Base-by-base conservation (phyloP, 2,797 vertebrate genomes). In the Gadopsis bispinosus region DNA sequence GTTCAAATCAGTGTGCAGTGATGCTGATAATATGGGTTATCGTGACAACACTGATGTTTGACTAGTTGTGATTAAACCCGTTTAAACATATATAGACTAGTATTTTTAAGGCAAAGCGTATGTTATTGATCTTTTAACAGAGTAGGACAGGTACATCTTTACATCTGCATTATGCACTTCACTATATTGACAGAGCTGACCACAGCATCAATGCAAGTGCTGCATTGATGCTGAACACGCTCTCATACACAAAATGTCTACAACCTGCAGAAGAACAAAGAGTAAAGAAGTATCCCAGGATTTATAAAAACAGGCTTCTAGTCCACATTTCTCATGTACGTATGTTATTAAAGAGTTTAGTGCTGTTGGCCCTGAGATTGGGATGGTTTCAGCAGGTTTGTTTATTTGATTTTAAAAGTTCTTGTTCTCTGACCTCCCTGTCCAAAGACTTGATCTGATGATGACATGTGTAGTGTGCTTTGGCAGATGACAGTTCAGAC, bases 161-260 rank as follows among this genome's bases (percentile, higher is more conserved):
- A 51, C 67, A 33, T 74, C 69, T 76, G 66, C 63, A 62, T 67
- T 69, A 83, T 69, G 54, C 45, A 39, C 64, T 56, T 50, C 61
- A 55, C 79, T 54, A 17, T 75, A 88, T 58, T 64, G 86, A 71
- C 79, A 72, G 68, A 76, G 75, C 83, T 79, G 83, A 90, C 81
- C 76, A 58, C 85, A 80, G 69, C 45, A 14, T 73, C 72, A 59
- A 12, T 68, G 45, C 53, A 64, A 54, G 45, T 20, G 48, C 61
- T 53, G 55, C 77, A 48, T 56, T 39, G 61, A 7, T 16, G 75
- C 61, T 64, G 67, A 80, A 20, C 48, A 45, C n/a, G 55, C 37
- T 76, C 20, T 65, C 47, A 31, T 55, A 64, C 67, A 75, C 50
- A 65, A 73, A 73, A 69, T 59, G 78, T 80, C 64, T 66, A 65